These are phyloP conservation scores for Iselma pallidipennis DNA, from an alignment of 2,888 invertebrate species.

Conservation along the genomic window DNA sequence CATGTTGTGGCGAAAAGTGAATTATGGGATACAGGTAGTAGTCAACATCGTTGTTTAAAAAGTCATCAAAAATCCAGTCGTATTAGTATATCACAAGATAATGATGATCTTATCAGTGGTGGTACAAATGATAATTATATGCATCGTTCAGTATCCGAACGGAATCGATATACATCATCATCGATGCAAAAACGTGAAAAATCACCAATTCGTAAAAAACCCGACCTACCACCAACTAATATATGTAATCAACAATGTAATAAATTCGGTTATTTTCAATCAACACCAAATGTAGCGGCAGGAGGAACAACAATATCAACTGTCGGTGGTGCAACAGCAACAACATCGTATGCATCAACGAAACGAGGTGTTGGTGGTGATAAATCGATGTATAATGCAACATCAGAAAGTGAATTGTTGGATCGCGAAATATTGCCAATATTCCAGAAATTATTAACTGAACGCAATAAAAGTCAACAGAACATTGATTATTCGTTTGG, in stretches of 20 bases:
- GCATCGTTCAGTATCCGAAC: constrained; percentile 53
- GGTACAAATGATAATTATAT: constrained; percentile 50
- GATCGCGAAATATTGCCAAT: constrained; percentile 86
- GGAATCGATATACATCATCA: constrained; percentile 46
- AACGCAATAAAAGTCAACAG: constrained; percentile 71
- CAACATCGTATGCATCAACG: constrained; percentile 29
- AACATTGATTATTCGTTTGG: constrained; percentile 73
- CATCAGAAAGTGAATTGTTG: constrained; percentile 81
- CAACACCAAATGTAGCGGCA: constrained; percentile 65
- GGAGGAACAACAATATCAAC: constrained; percentile 51
- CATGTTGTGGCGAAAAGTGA: constrained; percentile 56
- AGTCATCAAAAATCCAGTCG: constrained; percentile 49
- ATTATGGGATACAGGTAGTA: constrained; percentile 56
- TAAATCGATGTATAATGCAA: constrained; percentile 67
- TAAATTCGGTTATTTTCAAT: constrained; percentile 61
- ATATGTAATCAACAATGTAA: constrained; percentile 54
- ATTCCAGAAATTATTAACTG: constrained; percentile 87
- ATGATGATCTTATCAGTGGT: constrained; percentile 48
- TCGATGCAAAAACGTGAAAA: constrained; percentile 46
- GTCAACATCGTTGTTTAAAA: constrained; percentile 52
- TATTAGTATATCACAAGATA: constrained; percentile 48
- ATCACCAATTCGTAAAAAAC: constrained; percentile 41
- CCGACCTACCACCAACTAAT: constrained; percentile 28
- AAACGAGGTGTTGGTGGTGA: no score
- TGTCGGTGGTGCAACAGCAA: constrained; percentile 54